phyloP scores from a whole-genome alignment of 1,140 invertebrate species.

The Plectrocnemia conspersa region DNA sequence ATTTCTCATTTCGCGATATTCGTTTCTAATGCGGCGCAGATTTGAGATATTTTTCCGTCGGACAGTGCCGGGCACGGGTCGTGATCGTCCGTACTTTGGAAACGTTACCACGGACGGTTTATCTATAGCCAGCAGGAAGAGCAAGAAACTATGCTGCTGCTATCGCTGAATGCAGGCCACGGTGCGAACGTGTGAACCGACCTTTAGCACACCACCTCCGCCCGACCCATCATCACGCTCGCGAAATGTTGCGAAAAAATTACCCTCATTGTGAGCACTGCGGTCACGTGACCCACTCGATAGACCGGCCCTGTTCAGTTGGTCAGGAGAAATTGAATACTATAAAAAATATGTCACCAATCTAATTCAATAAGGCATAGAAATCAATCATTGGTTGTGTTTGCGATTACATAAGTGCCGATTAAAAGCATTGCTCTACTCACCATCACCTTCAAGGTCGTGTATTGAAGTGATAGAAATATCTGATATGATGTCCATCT shows the following conservation, averaged over 20 bases:
- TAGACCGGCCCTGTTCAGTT: too few relatives aligned
- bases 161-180: slow-evolving; percentile 9
- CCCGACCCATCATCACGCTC: slow-evolving; percentile 17
- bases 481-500: too few relatives aligned
- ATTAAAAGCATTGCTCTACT: too few relatives aligned
- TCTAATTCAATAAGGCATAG: too few relatives aligned
- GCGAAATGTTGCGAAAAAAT: slow-evolving; percentile 1
- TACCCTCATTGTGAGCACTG: too few relatives aligned
- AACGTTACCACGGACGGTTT: slow-evolving; percentile 1
- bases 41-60: slow-evolving; percentile 6
- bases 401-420: too few relatives aligned
- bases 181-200: slow-evolving; percentile 15
- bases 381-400: too few relatives aligned
- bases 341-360: too few relatives aligned
- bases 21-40: slow-evolving; percentile 7
- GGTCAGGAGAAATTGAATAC: too few relatives aligned
- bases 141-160: background rate
- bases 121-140: slow-evolving; percentile 9
- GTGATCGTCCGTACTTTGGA: slow-evolving; percentile 13
- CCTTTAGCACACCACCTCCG: background rate
- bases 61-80: slow-evolving; percentile 4
- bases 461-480: too few relatives aligned
- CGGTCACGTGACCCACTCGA: too few relatives aligned
- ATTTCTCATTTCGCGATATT: slow-evolving; percentile 10
- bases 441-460: too few relatives aligned